Percentiles rank a stretch among this genome's conserved stretches.
Conservation (phyloP, 2,113 vertebrate species). For the Seriola rivoliana region DNA sequence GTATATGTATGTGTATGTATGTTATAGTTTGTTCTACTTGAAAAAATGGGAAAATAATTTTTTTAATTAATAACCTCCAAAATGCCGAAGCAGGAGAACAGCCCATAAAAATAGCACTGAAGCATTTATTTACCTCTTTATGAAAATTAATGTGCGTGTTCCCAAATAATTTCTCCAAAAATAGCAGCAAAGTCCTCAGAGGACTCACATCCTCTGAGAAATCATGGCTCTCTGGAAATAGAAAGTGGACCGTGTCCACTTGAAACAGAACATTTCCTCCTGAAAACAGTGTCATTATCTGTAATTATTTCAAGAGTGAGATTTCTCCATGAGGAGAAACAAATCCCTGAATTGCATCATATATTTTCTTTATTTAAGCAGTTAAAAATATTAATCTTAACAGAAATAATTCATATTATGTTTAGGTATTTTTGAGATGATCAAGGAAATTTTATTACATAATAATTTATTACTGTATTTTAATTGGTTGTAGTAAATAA, state of each 20-base stretch:
- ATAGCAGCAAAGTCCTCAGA: constrained; percentile 47
- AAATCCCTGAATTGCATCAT: not conserved
- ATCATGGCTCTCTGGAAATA: constrained; percentile 35
- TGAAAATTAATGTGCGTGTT: constrained; percentile 42
- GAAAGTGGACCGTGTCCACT: constrained; percentile 46
- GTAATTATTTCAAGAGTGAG: not conserved
- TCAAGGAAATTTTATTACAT: no score
- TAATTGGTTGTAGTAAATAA: no score
- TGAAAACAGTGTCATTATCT: constrained; percentile 36
- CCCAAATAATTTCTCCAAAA: constrained; percentile 26
- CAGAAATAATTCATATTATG: not conserved
- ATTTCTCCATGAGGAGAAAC: not conserved
- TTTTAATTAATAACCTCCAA: not conserved
- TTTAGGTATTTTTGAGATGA: not conserved
- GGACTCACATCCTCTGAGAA: constrained; percentile 51
- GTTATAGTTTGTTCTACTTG: not conserved
- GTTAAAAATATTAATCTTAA: not conserved
- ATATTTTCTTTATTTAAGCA: not conserved
- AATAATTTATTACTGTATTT: no score
- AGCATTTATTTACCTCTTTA: constrained; percentile 45
- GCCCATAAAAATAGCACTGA: constrained; percentile 10
- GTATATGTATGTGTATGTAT: no score
- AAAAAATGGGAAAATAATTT: not conserved
- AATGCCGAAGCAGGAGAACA: constrained; percentile 1
- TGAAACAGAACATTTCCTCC: constrained; percentile 37